A percentile compares a stretch with the other conserved stretches of the same genome.
phyloP scores from a whole-genome alignment of 2,113 vertebrate species.

The Crotalus viridis region DNA sequence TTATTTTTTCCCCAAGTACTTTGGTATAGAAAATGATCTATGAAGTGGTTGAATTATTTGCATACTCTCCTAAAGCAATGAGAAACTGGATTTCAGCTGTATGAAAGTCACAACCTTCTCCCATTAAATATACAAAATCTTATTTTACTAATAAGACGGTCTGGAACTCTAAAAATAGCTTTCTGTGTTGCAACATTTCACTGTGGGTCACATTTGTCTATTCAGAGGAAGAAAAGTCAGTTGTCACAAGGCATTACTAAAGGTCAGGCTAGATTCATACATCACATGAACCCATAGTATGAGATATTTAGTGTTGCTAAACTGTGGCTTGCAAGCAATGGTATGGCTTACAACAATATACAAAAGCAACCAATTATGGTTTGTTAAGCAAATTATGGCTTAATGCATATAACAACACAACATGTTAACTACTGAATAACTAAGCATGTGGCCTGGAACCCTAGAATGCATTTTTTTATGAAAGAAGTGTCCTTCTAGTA shows the following conservation, averaged over 20 bases:
- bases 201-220: background rate
- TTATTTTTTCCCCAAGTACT: background rate
- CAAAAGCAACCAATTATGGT: background rate
- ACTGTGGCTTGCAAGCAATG: background rate
- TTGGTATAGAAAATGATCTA: background rate
- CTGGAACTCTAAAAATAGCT: background rate
- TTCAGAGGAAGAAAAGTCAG: background rate
- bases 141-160: background rate
- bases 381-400: background rate
- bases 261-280: background rate
- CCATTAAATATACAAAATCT: background rate
- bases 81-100: constrained; percentile 1
- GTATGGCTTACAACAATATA: background rate
- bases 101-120: constrained; percentile 18
- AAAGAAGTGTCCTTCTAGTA: background rate
- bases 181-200: background rate
- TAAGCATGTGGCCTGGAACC: background rate
- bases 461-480: background rate
- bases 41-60: background rate
- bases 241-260: background rate
- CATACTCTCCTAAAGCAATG: background rate
- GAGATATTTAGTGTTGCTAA: background rate
- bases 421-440: background rate
- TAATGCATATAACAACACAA: background rate
- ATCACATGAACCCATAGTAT: background rate